Evolutionary conservation across 2,797 vertebrate species (phyloP), one percentile per base, ranked within the genome.

Genomic region (Balearica regulorum): DNA sequence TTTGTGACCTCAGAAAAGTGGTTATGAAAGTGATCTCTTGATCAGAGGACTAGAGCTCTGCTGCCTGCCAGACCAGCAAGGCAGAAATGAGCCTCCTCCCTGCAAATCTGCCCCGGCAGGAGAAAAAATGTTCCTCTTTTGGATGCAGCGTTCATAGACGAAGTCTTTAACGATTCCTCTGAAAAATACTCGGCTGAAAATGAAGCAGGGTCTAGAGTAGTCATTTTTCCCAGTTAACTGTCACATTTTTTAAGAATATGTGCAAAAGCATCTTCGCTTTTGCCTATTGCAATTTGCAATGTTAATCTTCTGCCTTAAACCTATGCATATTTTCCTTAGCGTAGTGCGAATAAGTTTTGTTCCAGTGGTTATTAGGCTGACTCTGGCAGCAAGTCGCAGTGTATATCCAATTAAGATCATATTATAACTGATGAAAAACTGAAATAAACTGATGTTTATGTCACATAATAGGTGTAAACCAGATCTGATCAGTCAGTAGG

Each of bases 21-120:
- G 98, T 98, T 99, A 99, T 98, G 98, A 99, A 98, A 98, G 98
- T 97, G 98, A 99, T 98, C 98, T 99, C 98, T 97, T 95, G 96
- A 97, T 97, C 97, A 97, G 97, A 97, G 97, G 97, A 97, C 90
- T 76, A 76, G 92, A 85, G 89, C 93, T 94, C 82, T 97, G 97
- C 96, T 95, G 92, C 89, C 87, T 94, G 93, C 92, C 96, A 97
- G 98, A 98, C 97, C 97, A 97, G 96, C 96, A 96, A 96, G 97
- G 98, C 98, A 98, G 95, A 98, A 98, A 98, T 98, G 97, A 97
- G 98, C 95, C 97, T 94, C 91, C 95, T 96, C 91, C 94, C 86
- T 83, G 79, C 66, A 39, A 73, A 64, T 93, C 72, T 96, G 93
- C 53, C 83, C 49, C 14, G 70, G 89, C 96, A 92, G 35, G 90